Evolutionary conservation across 2,797 vertebrate species (phyloP), one percentile per base, ranked within the genome.

Genomic region (Acanthopagrus latus): DNA sequence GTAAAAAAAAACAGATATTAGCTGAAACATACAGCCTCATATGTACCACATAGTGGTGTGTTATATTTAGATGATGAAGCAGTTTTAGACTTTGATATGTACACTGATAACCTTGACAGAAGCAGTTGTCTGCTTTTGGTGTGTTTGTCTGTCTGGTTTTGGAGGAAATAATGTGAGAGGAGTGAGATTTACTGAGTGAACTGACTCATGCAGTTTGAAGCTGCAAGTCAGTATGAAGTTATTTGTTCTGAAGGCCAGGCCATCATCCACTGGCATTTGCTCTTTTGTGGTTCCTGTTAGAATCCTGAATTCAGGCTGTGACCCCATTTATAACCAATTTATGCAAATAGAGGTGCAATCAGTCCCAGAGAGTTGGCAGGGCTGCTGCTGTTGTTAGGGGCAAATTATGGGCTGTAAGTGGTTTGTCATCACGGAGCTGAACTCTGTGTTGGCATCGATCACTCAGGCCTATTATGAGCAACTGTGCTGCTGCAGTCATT

Each of bases 401-500:
- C 60, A 73, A 78, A 88, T 86, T 87, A 85, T 78, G 76, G 78
- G 56, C 78, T 81, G 66, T 85, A 78, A 76, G 67, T 76, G 81
- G 82, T 85, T 79, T 86, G 74, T 84, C 79, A 78, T 86, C 84
- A 76, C 50, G 77, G 74, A 80, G 58, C 57, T 82, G 77, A 81
- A 64, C 70, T 82, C 54, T 52, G 65, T 27, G 67, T 75, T 69
- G 65, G 64, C 83, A 67, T 70, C 73, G 55, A 46, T 88, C 84
- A 80, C 59, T 89, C 78, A 54, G 50, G 59, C 71, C 68, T 76
- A 59, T 80, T 88, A 73, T 87, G 74, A 83, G 72, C 84, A 88
- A 83, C 85, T 86, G 82, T 73, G 80, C 82, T 81, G 71, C 85
- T 84, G 25, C 52, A 68, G 85, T 86, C 83, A 27, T 73, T 86